Evolutionary conservation across 1,140 invertebrate species (phyloP), one percentile per base, ranked within the genome.

Genomic region (Magallana ariakensis): DNA sequence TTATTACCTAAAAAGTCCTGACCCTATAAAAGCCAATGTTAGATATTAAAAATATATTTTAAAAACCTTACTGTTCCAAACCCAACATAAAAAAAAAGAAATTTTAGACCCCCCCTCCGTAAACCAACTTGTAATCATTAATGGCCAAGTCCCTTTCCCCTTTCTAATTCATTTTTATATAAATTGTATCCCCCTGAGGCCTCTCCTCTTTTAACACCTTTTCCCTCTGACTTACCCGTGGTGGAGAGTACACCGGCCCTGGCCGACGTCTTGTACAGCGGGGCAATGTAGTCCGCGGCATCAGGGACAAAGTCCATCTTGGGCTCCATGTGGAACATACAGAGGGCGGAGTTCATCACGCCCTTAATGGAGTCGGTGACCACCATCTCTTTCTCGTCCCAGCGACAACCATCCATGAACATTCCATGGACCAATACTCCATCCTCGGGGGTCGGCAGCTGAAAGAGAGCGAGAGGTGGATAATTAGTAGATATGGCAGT

Each of bases 231-330:
- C 70, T 80, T 86, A 95, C 94, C 97, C 6, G 97, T 98, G 0
- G 97, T 98, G 33, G 97, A 98, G 8, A 98, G 95, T 1, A 96
- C 96, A 70, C 97, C 97, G 54, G 97, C 97, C 84, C 97, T 95
- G 70, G 96, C 95, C n/a, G 97, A 96, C 1, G 97, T 98, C 95
- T 98, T 98, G 93, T 98, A 98, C 11, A 98, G 93, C 0, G 97
- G 97, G 62, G 96, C 96, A 33, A 96, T 95, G 92, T 98, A 98
- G 80, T 97, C 95, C 8, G 94, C 93, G 90, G 96, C 95, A n/a
- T 96, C 94, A 54, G 95, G 95, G 7, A 95, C 96, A 90, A 96
- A 94, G 84, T 95, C 94, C 87, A 96, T 94, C 66, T 96, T 96
- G 9, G 97, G 97, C 90, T 96, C 94, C 92, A 98, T 96, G 88